These are phyloP conservation scores for Muraenolepis orangiensis DNA, from an alignment of 2,797 vertebrate genomes.

Conservation along the genomic window DNA sequence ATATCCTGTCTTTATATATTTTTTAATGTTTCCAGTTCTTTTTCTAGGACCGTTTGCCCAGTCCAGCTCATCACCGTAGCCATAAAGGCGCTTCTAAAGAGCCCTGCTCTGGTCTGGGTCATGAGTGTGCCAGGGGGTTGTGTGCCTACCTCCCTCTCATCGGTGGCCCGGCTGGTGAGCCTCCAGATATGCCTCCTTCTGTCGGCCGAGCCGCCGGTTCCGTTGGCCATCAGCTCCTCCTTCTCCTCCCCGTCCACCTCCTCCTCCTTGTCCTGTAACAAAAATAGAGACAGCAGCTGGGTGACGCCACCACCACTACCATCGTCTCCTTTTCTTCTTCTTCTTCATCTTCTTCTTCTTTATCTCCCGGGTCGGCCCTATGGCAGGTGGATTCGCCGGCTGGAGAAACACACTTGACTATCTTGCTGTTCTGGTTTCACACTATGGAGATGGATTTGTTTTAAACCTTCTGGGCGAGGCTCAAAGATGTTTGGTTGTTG, in stretches of 20 bases:
- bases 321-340: not conserved
- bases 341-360: not conserved
- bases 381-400: too few species aligned
- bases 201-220: constrained; percentile 73
- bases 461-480: too few species aligned
- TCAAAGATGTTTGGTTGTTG: too few species aligned
- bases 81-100: constrained; percentile 11
- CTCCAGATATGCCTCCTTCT: constrained; percentile 89
- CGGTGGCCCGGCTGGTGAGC: constrained; percentile 82
- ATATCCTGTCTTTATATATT: not conserved
- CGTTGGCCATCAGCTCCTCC: constrained; percentile 68
- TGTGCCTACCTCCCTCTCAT: constrained; percentile 82
- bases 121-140: not conserved
- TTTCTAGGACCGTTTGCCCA: not conserved
- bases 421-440: too few species aligned
- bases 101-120: not conserved
- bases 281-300: constrained; percentile 49
- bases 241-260: constrained; percentile 56
- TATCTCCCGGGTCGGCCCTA: too few species aligned
- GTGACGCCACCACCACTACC: not conserved
- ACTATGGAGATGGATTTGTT: too few species aligned
- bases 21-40: not conserved
- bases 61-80: not conserved
- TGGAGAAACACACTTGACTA: too few species aligned
- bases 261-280: constrained; percentile 74